These are phyloP conservation scores for Luperina nickerlii DNA, from an alignment of 2,888 invertebrate species.

Conservation along the genomic window DNA sequence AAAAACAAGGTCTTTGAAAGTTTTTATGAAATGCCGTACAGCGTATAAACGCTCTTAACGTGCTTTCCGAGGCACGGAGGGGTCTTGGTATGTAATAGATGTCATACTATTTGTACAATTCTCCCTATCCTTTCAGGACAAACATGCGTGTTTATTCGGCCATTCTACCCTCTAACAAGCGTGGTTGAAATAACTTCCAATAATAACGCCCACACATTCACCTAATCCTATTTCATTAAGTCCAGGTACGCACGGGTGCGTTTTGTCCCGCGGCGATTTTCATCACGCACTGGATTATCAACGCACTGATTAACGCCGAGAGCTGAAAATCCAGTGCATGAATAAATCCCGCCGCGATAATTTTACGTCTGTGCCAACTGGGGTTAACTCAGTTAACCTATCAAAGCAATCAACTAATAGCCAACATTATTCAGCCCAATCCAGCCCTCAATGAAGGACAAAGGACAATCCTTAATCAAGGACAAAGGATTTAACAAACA, in stretches of 20 bases:
- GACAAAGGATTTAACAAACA: constrained; percentile 57
- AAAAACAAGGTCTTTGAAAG: too few relatives aligned
- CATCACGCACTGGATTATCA: not conserved
- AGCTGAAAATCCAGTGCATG: not conserved
- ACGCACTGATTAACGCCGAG: not conserved
- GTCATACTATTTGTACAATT: not conserved
- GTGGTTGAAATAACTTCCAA: constrained; percentile 6
- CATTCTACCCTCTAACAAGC: not conserved
- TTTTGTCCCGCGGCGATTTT: not conserved
- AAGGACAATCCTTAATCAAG: constrained; percentile 46
- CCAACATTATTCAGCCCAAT: constrained; percentile 35
- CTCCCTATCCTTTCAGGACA: not conserved
- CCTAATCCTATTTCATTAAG: constrained; percentile 30
- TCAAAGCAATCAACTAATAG: constrained; percentile 55
- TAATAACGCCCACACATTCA: constrained; percentile 11
- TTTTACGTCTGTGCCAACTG: not conserved
- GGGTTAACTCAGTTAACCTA: constrained; percentile 20
- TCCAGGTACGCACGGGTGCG: not conserved
- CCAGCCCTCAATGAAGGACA: constrained; percentile 27
- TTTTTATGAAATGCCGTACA: too few relatives aligned
- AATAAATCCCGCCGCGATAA: not conserved
- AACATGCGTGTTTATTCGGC: not conserved
- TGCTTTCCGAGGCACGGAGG: not conserved
- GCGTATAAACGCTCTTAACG: too few relatives aligned
- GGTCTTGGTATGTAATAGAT: not conserved